phyloP scores from a whole-genome alignment of 1,140 invertebrate genomes.

The Asobara japonica region DNA sequence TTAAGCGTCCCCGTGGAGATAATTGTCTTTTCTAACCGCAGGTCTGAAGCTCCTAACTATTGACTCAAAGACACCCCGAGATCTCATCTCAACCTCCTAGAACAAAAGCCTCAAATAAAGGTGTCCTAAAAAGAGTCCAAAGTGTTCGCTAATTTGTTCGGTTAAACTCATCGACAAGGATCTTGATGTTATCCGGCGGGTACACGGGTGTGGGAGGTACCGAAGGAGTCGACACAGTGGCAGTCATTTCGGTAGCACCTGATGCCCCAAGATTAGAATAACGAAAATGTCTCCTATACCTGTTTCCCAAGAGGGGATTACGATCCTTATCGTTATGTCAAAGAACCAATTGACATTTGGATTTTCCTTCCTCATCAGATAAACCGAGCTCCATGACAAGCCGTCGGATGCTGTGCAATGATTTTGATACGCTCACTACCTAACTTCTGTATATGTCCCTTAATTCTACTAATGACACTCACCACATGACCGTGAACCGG shows the following conservation, averaged over 20 bases:
- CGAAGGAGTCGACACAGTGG: slow-evolving; percentile 36
- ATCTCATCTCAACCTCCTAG: background rate
- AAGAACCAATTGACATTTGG: slow-evolving; percentile 38
- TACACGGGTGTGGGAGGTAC: background rate
- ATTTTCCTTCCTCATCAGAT: slow-evolving; percentile 24
- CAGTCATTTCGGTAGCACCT: slow-evolving; percentile 48
- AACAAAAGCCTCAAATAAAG: slow-evolving; percentile 33
- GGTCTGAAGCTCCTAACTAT: background rate
- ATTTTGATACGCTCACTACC: background rate
- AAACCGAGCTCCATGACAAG: background rate
- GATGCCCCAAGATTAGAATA: slow-evolving; percentile 43
- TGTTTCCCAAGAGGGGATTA: slow-evolving; percentile 36
- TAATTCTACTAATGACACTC: slow-evolving; percentile 47
- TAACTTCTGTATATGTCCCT: background rate
- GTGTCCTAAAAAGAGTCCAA: too few species aligned
- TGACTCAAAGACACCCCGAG: background rate
- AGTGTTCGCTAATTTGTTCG: slow-evolving; percentile 37
- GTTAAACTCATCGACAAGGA: slow-evolving; percentile 32
- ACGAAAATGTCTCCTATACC: slow-evolving; percentile 8
- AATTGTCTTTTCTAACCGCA: background rate
- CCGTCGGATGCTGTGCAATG: slow-evolving; percentile 1
- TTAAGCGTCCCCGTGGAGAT: background rate
- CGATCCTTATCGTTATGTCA: slow-evolving; percentile 47
- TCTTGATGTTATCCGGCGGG: slow-evolving; percentile 34
- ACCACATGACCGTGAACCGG: slow-evolving; percentile 65